Percentiles rank a stretch among this genome's conserved stretches.
Conservation (phyloP, 1,140 invertebrate species). For the Drosophila subobscura region DNA sequence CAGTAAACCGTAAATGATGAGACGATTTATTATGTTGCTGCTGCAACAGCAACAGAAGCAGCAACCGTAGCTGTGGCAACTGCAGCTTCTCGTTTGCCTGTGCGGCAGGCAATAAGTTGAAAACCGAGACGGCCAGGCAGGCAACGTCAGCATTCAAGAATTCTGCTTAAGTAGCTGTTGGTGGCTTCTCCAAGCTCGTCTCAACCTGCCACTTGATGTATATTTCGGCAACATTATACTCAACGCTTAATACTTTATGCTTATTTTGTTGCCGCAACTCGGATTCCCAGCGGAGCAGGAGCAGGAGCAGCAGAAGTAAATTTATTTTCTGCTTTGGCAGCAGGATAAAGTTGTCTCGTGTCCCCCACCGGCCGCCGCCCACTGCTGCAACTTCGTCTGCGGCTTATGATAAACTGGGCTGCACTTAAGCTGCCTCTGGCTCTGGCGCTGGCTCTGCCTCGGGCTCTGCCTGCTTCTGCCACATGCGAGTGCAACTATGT, state of each 20-base stretch:
- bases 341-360: slow-evolving; percentile 64
- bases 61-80: slow-evolving; percentile 18
- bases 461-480: slow-evolving; percentile 10
- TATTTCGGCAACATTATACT: slow-evolving; percentile 74
- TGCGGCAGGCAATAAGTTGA: slow-evolving; percentile 62
- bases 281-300: not conserved
- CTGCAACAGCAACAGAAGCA: slow-evolving; percentile 8
- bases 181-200: slow-evolving; percentile 32
- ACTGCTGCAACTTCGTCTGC: slow-evolving; percentile 40
- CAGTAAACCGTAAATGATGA: slow-evolving; percentile 67
- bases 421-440: slow-evolving; percentile 54
- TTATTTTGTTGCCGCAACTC: slow-evolving; percentile 68
- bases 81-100: slow-evolving; percentile 37
- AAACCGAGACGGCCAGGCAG: slow-evolving; percentile 53
- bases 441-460: too few relatives aligned
- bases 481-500: slow-evolving; percentile 45
- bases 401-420: slow-evolving; percentile 70
- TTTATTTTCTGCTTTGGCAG: slow-evolving; percentile 69
- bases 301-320: slow-evolving; percentile 23
- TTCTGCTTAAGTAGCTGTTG: slow-evolving; percentile 68
- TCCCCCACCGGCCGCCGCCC: slow-evolving; percentile 23
- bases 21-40: slow-evolving; percentile 69
- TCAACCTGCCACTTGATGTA: slow-evolving; percentile 51
- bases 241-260: slow-evolving; percentile 75
- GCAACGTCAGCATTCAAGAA: slow-evolving; percentile 43